These are phyloP conservation scores for Adela reaumurella DNA, from an alignment of 2,888 invertebrate genomes.

Conservation along the genomic window DNA sequence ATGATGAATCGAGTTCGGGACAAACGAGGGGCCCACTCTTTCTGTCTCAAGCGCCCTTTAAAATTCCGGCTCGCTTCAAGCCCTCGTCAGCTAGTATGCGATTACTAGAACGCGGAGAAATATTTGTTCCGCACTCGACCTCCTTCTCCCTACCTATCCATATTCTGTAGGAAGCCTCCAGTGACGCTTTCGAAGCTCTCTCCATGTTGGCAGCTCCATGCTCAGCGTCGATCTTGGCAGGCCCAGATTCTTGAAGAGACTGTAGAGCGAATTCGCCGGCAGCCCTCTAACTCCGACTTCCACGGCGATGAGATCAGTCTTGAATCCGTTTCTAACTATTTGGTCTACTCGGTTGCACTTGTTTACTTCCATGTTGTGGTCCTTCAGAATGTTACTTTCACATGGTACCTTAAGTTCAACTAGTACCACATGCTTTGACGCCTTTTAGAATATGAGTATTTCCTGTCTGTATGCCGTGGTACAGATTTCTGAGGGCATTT, in stretches of 20 bases:
- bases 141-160: no score
- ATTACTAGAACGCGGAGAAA: no score
- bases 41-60: no score
- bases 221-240: neutral
- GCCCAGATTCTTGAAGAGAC: neutral
- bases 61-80: no score
- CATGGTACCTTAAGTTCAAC: neutral
- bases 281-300: slow-evolving; percentile 1
- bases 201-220: neutral
- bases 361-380: neutral
- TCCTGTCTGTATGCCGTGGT: neutral
- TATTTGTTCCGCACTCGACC: no score
- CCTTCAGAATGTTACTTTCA: neutral
- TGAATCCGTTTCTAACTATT: neutral
- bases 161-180: neutral
- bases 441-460: neutral
- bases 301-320: slow-evolving; percentile 1
- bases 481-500: slow-evolving; percentile 1
- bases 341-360: neutral
- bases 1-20: no score
- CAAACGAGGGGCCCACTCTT: no score
- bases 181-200: neutral
- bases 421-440: slow-evolving; percentile 1
- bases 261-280: neutral
- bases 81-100: no score